These are phyloP conservation scores for Artibeus jamaicensis DNA, from an alignment of 2,797 vertebrate species.

Conservation along the genomic window DNA sequence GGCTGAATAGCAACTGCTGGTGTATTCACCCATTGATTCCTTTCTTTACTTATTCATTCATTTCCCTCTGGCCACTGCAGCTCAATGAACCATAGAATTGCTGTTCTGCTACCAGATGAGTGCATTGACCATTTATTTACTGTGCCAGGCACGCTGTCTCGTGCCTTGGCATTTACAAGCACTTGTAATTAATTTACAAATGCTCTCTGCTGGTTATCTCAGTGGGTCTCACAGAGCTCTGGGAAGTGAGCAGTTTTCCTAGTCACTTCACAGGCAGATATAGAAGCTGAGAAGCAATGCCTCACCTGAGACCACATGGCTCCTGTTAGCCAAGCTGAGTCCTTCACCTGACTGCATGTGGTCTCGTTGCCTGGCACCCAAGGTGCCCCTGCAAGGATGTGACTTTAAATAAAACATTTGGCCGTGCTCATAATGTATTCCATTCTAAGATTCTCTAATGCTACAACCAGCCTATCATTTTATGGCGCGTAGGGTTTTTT, in stretches of 20 bases:
- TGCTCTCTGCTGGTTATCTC: background rate
- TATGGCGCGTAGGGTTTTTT: background rate
- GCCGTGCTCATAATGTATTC: background rate
- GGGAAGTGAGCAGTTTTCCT: background rate
- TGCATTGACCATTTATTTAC: background rate
- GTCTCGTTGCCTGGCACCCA: accelerated
- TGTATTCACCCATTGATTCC: background rate
- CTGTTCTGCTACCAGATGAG: background rate
- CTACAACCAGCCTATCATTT: background rate
- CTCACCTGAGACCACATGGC: background rate
- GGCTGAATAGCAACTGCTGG: background rate
- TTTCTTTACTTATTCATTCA: background rate
- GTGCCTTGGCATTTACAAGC: background rate
- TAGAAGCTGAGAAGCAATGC: too few species aligned
- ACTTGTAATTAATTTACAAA: background rate
- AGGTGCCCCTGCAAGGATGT: too few species aligned
- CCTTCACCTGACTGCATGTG: accelerated
- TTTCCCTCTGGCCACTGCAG: background rate
- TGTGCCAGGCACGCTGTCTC: background rate
- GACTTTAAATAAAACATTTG: background rate
- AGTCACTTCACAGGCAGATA: background rate
- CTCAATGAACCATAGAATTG: background rate
- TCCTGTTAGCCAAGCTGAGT: background rate
- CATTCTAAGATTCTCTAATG: background rate
- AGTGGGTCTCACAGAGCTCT: background rate